These are phyloP conservation scores for Emmelina monodactyla DNA, from an alignment of 2,888 invertebrate genomes.

Conservation along the genomic window DNA sequence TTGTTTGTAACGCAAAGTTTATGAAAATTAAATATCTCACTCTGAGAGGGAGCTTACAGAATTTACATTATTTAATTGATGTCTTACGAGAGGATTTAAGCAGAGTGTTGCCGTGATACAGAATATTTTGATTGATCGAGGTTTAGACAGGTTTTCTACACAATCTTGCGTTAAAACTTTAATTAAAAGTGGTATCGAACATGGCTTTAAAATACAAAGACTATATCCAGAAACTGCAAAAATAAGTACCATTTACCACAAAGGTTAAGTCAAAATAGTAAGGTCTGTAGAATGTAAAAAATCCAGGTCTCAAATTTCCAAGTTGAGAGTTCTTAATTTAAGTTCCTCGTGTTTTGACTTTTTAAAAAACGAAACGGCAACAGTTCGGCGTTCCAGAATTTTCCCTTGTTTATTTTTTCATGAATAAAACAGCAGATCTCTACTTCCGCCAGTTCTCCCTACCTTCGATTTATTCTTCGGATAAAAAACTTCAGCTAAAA, in stretches of 20 bases:
- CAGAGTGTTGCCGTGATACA: constrained; percentile 28
- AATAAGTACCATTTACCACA: too few species aligned
- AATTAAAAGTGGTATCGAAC: too few species aligned
- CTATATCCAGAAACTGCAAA: too few species aligned
- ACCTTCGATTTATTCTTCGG: constrained; percentile 63
- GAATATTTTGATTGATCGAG: too few species aligned
- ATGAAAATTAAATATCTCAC: constrained; percentile 66
- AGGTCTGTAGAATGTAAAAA: too few species aligned
- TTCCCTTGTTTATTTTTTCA: constrained; percentile 55
- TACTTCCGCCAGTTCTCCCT: constrained; percentile 53
- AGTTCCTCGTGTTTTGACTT: too few species aligned
- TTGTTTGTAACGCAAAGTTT: constrained; percentile 56
- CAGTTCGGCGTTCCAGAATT: constrained; percentile 37
- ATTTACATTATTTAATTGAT: constrained; percentile 65
- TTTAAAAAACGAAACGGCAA: too few species aligned
- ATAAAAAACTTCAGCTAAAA: constrained; percentile 64
- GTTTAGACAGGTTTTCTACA: too few species aligned
- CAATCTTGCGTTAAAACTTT: too few species aligned
- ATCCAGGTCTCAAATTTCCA: too few species aligned
- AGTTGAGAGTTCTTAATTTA: constrained; percentile 15
- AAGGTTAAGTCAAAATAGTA: too few species aligned
- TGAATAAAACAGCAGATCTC: constrained; percentile 66
- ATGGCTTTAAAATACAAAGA: too few species aligned
- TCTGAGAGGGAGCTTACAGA: constrained; percentile 58
- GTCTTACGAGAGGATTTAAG: constrained; percentile 59